phyloP scores from a whole-genome alignment of 2,113 vertebrate genomes.

The Elaphurus davidianus region DNA sequence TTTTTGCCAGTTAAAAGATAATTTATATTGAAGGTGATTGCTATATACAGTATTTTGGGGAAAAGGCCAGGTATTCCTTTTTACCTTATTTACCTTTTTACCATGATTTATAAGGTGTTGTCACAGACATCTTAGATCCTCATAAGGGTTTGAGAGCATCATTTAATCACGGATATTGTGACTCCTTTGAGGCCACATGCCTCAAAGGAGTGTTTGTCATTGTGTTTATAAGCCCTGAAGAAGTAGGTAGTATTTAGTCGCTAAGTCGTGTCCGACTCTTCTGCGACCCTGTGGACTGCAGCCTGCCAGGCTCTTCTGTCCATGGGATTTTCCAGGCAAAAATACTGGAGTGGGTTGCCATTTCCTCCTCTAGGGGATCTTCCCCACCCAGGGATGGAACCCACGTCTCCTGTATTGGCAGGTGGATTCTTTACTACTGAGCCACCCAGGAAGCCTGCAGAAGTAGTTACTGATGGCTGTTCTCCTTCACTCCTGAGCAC shows the following conservation, averaged over 20 bases:
- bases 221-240: neutral
- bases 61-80: neutral
- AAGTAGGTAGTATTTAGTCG: neutral
- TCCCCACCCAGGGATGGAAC: neutral
- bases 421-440: neutral
- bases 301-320: neutral
- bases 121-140: neutral
- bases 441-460: neutral
- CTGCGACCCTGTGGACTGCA: neutral
- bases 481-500: neutral
- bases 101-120: neutral
- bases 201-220: neutral
- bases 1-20: slow-evolving; percentile 17
- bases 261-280: neutral
- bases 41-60: neutral
- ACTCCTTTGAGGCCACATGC: neutral
- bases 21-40: neutral
- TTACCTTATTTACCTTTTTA: no score
- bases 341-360: neutral
- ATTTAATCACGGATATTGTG: neutral
- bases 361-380: neutral
- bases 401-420: neutral
- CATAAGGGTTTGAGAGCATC: slow-evolving; percentile 13
- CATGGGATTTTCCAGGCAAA: neutral
- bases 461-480: neutral